Evolutionary conservation across 1,140 invertebrate genomes (phyloP).

Genomic region (Tribolium castaneum): DNA sequence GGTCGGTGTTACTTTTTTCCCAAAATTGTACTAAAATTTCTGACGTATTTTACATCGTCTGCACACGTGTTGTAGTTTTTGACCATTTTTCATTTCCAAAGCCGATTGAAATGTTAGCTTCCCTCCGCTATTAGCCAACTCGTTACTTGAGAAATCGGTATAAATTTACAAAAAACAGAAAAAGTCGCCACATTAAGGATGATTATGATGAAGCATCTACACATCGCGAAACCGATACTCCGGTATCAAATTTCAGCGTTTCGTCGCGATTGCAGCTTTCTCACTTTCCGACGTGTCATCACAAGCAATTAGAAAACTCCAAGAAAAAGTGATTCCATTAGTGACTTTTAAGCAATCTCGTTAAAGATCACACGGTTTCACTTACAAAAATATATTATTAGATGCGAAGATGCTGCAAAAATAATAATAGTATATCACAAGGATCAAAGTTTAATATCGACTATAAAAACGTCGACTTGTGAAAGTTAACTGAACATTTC

Average conservation of each 20-base stretch:
- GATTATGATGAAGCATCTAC: neutral
- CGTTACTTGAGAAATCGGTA: neutral
- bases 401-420: neutral
- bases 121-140: neutral
- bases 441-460: constrained; percentile 12
- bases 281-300: neutral
- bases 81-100: neutral
- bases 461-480: constrained; percentile 25
- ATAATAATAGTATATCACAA: constrained; percentile 33
- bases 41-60: too few relatives aligned
- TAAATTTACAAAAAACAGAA: neutral
- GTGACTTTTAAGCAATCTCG: neutral
- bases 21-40: too few relatives aligned
- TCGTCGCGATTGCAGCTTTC: constrained; percentile 18
- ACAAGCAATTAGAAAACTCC: neutral
- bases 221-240: neutral
- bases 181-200: neutral
- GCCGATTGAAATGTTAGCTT: neutral
- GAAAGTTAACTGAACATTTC: constrained; percentile 9
- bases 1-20: too few relatives aligned
- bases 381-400: neutral
- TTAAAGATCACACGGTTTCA: constrained; percentile 10
- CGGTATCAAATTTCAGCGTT: constrained; percentile 5
- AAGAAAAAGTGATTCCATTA: constrained; percentile 24
- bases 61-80: neutral